Evolutionary conservation across 2,113 vertebrate species (phyloP), one percentile per base, ranked within the genome.

Genomic region (Dipodomys merriami): DNA sequence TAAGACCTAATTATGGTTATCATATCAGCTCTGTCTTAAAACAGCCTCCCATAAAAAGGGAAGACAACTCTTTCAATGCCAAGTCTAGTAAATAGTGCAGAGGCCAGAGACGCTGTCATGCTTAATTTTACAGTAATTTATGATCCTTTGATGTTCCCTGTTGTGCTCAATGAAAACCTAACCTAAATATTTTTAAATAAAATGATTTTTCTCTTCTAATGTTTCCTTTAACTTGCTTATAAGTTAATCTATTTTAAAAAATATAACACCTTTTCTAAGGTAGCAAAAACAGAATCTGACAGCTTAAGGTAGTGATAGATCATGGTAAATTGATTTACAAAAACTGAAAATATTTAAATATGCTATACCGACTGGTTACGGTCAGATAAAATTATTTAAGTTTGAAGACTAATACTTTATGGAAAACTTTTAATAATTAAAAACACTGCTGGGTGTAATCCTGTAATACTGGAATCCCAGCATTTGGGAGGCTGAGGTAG

Each of bases 1-100:
- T 22, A 94, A 91, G 22, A 96, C 90, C 67, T 79, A 64, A 96
- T 95, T 95, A 96, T n/a, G n/a, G n/a, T 94, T 57, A 53, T 93
- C 73, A 91, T 91, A 92, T 96, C 90, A 83, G 68, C 77, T 77
- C 60, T 89, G 86, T 13, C 20, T 96, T 95, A 88, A 91, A 60
- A 82, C 35, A 96, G 90, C 93, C 68, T 88, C 35, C 69, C 12
- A 0, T 2, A 44, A 76, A 77, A 85, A 27, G 69, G 39, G 44
- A 86, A 72, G 87, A 82, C 23, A 65, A 74, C 4, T 30, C 33
- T 71, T 76, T 4, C 23, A 9, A 79, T 16, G 44, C 53, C 82
- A 83, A 88, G 60, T 79, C 78, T 72, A 90, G 69, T 53, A 79
- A 67, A 64, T 15, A n/a, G 68, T 4, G 11, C 73, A 82, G 86